Evolutionary conservation across 2,113 vertebrate genomes (phyloP).

Genomic region (Noturus placidus): DNA sequence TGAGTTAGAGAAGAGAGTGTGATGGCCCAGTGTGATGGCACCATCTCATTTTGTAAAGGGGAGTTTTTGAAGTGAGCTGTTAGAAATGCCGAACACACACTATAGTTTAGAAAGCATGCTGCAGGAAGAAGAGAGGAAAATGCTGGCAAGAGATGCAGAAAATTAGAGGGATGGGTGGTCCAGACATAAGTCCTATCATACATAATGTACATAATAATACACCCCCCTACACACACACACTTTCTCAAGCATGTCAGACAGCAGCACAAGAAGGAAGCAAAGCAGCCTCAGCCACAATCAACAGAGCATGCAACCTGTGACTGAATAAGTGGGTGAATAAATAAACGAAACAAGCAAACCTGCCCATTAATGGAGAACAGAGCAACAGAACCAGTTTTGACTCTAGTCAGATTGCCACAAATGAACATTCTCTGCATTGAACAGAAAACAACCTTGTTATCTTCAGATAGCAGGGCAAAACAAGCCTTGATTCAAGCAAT

Average conservation of each 20-base stretch:
- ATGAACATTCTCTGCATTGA: conserved; percentile 22
- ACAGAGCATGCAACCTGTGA: conserved; percentile 46
- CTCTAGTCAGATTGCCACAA: conserved; percentile 22
- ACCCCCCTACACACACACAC: conserved; percentile 22
- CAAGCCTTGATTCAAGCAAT: conserved; percentile 2
- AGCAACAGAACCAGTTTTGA: conserved; percentile 25
- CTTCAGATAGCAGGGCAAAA: conserved; percentile 5
- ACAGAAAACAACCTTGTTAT: conserved; percentile 28
- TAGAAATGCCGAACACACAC: conserved; percentile 52
- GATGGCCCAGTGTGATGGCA: conserved; percentile 24
- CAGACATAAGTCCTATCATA: conserved; percentile 9
- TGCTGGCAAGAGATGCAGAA: neutral
- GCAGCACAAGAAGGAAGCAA: conserved; percentile 25
- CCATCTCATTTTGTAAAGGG: conserved; percentile 18
- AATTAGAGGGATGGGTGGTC: neutral
- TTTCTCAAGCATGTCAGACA: conserved; percentile 30
- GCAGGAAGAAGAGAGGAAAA: conserved; percentile 2
- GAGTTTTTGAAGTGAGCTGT: conserved; percentile 41
- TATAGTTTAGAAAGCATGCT: conserved; percentile 54
- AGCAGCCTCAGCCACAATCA: conserved; percentile 34
- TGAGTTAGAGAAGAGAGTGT: conserved; percentile 39
- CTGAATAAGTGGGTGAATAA: conserved; percentile 26
- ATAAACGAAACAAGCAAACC: conserved; percentile 32
- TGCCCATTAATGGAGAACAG: conserved; percentile 17
- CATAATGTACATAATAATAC: too few relatives aligned